These are phyloP conservation scores for Rhagium mordax DNA, from an alignment of 2,888 invertebrate species.

Conservation along the genomic window DNA sequence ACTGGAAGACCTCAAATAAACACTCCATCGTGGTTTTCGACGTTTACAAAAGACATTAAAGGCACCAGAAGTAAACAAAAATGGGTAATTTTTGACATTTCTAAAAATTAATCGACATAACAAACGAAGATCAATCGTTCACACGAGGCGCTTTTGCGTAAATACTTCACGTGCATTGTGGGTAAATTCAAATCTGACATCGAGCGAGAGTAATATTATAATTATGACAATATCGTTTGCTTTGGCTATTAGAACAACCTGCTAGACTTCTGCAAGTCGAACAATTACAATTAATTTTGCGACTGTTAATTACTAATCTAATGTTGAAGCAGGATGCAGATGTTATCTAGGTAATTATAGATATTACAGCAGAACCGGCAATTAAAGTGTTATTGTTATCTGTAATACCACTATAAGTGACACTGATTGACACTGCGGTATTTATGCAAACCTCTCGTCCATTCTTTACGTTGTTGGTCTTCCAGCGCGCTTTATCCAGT, in stretches of 20 bases:
- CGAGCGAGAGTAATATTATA: too few relatives aligned
- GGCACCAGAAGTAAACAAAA: too few relatives aligned
- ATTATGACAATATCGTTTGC: background rate
- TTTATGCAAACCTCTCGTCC: constrained; percentile 20
- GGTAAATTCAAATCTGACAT: too few relatives aligned
- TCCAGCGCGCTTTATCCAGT: background rate
- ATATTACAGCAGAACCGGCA: constrained; percentile 16
- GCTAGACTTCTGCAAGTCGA: background rate
- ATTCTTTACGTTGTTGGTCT: constrained; percentile 20
- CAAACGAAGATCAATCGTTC: too few relatives aligned
- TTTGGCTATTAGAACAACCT: background rate
- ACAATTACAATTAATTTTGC: constrained; percentile 14
- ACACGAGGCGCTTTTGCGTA: too few relatives aligned
- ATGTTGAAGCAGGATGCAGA: constrained; percentile 1
- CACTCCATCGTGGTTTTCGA: too few relatives aligned
- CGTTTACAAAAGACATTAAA: too few relatives aligned
- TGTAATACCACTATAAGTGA: constrained; percentile 12
- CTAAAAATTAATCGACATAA: too few relatives aligned
- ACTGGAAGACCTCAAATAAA: too few relatives aligned
- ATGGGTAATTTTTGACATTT: too few relatives aligned
- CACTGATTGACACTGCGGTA: constrained; percentile 36
- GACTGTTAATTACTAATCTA: background rate
- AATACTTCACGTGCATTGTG: too few relatives aligned
- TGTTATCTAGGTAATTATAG: constrained; percentile 24
- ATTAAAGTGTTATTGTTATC: constrained; percentile 30